Evolutionary conservation across 2,888 invertebrate genomes (phyloP).

Genomic region (Poecilus cupreus): DNA sequence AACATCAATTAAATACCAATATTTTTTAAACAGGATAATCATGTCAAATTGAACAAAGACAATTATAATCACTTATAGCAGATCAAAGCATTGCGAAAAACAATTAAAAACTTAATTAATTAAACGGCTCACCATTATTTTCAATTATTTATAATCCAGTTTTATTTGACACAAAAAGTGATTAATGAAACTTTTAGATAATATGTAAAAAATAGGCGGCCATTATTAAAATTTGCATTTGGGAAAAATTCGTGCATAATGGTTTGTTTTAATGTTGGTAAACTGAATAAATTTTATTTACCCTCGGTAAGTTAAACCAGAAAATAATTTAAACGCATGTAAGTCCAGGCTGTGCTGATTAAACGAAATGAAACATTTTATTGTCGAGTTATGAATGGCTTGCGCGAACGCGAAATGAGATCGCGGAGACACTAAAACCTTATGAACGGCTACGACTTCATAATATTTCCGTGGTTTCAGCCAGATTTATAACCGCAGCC

Average conservation of each 20-base stretch:
- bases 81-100: not conserved
- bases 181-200: not conserved
- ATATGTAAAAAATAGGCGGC: not conserved
- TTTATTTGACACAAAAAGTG: not conserved
- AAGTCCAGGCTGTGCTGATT: constrained; percentile 20
- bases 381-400: constrained; percentile 29
- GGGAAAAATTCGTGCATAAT: not conserved
- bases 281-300: constrained; percentile 25
- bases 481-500: constrained; percentile 14
- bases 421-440: constrained; percentile 39
- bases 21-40: too few relatives aligned
- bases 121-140: not conserved
- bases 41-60: too few relatives aligned
- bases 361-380: constrained; percentile 49
- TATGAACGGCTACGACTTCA: constrained; percentile 25
- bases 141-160: not conserved
- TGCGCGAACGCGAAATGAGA: constrained; percentile 37
- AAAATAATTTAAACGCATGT: constrained; percentile 7
- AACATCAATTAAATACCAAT: too few relatives aligned
- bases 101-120: not conserved
- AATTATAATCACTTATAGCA: not conserved
- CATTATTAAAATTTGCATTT: constrained; percentile 7
- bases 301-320: not conserved
- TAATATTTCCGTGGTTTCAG: constrained; percentile 39
- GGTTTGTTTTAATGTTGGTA: not conserved